A percentile compares a stretch with the other conserved stretches of the same genome.
phyloP scores from a whole-genome alignment of 1,140 invertebrate species.

The Drosophila auraria region DNA sequence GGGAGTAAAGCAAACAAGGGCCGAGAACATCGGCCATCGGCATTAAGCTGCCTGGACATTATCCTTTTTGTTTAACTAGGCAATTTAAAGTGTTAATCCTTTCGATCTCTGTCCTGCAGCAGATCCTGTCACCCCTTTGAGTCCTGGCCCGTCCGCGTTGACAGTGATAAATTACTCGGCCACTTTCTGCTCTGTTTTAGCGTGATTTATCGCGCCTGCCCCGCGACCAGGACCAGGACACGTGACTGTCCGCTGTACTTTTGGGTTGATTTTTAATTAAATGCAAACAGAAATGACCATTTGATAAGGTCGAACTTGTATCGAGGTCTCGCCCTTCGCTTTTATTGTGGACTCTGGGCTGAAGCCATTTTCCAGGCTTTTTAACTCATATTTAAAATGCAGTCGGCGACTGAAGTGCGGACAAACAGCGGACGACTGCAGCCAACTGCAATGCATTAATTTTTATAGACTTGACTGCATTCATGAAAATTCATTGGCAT shows the following conservation, averaged over 20 bases:
- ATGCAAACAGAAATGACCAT: slow-evolving; percentile 85
- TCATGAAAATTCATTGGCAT: slow-evolving; percentile 81
- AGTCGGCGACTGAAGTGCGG: slow-evolving; percentile 34
- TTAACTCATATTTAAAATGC: slow-evolving; percentile 79
- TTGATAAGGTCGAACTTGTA: slow-evolving; percentile 64
- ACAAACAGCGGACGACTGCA: slow-evolving; percentile 56
- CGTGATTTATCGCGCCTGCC: slow-evolving; percentile 81
- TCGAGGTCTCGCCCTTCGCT: not conserved
- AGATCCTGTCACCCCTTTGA: slow-evolving; percentile 47
- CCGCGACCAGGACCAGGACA: slow-evolving; percentile 65
- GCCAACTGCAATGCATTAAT: slow-evolving; percentile 78
- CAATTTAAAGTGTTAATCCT: slow-evolving; percentile 77
- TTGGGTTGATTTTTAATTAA: slow-evolving; percentile 84
- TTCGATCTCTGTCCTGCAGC: slow-evolving; percentile 59
- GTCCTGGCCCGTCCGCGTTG: slow-evolving; percentile 58
- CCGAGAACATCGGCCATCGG: not conserved
- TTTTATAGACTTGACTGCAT: slow-evolving; percentile 83
- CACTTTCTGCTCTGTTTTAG: slow-evolving; percentile 78
- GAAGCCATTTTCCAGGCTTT: slow-evolving; percentile 58
- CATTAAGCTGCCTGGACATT: slow-evolving; percentile 38
- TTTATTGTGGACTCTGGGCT: not conserved
- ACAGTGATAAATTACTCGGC: slow-evolving; percentile 83
- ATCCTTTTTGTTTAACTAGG: slow-evolving; percentile 70
- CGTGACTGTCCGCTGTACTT: slow-evolving; percentile 65
- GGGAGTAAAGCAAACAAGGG: slow-evolving; percentile 42